phyloP scores from a whole-genome alignment of 2,797 vertebrate species.

The Carapus acus region DNA sequence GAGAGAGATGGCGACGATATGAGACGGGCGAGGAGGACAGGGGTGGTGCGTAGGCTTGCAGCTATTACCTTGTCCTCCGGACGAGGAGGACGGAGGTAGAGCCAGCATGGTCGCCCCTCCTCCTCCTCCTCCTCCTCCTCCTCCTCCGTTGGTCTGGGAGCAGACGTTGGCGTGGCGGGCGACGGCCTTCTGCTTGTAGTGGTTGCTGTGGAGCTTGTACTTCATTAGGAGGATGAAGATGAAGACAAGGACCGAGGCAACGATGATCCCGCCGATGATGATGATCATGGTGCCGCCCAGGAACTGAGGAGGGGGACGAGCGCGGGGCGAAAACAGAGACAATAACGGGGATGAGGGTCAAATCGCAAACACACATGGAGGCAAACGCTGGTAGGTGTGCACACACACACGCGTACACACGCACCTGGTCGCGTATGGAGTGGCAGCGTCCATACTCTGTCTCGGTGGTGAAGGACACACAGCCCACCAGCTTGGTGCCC shows the following conservation, averaged over 20 bases:
- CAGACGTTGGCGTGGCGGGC: slow-evolving; percentile 76
- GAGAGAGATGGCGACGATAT: slow-evolving; percentile 37
- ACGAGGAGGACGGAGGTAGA: slow-evolving; percentile 60
- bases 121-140: slow-evolving; percentile 73
- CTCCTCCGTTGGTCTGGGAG: slow-evolving; percentile 85
- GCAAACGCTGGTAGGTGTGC: background rate
- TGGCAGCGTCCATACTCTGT: slow-evolving; percentile 76
- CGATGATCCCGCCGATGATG: slow-evolving; percentile 87
- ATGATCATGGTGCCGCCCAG: slow-evolving; percentile 90
- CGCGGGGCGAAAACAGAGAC: background rate
- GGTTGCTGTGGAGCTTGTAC: slow-evolving; percentile 84
- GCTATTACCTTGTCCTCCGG: slow-evolving; percentile 53
- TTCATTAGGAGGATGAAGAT: slow-evolving; percentile 90
- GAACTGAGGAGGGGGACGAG: slow-evolving; percentile 61
- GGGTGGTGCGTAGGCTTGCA: too few species aligned
- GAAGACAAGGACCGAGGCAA: slow-evolving; percentile 86
- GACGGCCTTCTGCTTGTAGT: slow-evolving; percentile 73
- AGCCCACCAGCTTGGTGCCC: slow-evolving; percentile 78
- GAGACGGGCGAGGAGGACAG: slow-evolving; percentile 59
- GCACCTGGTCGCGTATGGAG: slow-evolving; percentile 75
- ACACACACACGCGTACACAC: background rate
- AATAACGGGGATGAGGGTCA: background rate
- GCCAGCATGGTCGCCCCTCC: slow-evolving; percentile 49
- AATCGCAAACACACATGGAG: too few species aligned
- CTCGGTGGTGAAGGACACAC: slow-evolving; percentile 78